phyloP scores from a whole-genome alignment of 1,140 invertebrate genomes.

The Liolophura sinensis region DNA sequence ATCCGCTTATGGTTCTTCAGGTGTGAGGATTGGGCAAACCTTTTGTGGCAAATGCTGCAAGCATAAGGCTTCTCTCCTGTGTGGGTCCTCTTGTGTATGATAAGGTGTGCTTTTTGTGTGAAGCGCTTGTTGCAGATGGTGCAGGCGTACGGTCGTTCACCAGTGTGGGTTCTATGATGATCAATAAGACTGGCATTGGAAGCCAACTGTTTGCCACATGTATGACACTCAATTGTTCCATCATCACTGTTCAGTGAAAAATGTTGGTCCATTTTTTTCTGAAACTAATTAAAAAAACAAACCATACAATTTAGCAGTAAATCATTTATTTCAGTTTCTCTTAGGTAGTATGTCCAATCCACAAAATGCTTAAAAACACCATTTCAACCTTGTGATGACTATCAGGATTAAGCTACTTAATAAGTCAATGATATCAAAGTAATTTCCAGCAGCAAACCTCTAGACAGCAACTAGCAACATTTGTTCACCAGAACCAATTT shows the following conservation, averaged over 20 bases:
- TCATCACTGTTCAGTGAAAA: neutral
- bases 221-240: neutral
- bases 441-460: too few relatives aligned
- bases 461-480: too few relatives aligned
- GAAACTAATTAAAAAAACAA: too few relatives aligned
- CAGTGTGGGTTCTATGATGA: constrained; percentile 27
- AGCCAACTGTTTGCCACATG: neutral
- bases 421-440: too few relatives aligned
- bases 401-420: too few relatives aligned
- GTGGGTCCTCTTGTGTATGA: constrained; percentile 34
- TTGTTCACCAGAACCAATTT: too few relatives aligned
- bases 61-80: constrained; percentile 34
- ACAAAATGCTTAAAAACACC: too few relatives aligned
- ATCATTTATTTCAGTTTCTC: too few relatives aligned
- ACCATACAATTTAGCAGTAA: too few relatives aligned
- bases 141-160: constrained; percentile 26
- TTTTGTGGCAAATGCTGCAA: constrained; percentile 27
- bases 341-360: too few relatives aligned
- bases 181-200: constrained; percentile 18
- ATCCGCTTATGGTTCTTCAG: constrained; percentile 28
- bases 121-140: constrained; percentile 33
- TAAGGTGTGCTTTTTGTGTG: constrained; percentile 35
- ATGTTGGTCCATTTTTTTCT: neutral
- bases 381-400: too few relatives aligned
- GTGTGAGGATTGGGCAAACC: constrained; percentile 31